phyloP scores from a whole-genome alignment of 2,797 vertebrate species.

The Phrynocephalus forsythii region DNA sequence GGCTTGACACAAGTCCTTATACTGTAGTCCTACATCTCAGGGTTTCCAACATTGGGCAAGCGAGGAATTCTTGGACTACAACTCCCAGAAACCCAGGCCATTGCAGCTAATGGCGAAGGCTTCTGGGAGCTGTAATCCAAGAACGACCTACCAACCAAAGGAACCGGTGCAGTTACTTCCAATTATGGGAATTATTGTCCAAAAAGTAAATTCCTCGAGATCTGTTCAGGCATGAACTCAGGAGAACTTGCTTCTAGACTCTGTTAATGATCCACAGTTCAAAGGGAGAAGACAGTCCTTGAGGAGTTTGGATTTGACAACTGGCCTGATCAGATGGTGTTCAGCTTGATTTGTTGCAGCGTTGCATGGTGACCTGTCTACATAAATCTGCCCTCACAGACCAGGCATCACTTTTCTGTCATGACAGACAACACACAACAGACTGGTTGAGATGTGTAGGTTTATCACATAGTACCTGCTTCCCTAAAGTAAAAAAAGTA shows the following conservation, averaged over 20 bases:
- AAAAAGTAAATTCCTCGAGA: no score
- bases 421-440: neutral
- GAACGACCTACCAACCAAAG: neutral
- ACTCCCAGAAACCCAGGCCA: no score
- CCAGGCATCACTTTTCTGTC: neutral
- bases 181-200: no score
- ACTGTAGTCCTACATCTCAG: neutral
- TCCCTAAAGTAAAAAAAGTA: neutral
- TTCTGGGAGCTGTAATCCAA: no score
- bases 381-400: neutral
- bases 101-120: no score
- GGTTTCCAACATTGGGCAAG: no score
- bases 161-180: neutral
- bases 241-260: neutral
- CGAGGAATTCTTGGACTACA: no score
- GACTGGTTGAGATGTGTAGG: no score
- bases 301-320: neutral
- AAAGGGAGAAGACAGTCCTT: neutral
- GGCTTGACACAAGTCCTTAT: neutral
- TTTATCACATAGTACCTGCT: no score
- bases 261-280: neutral
- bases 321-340: neutral
- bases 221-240: neutral
- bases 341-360: no score
- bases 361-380: no score